Percentiles rank a stretch among this genome's conserved stretches.
phyloP scores from a whole-genome alignment of 2,888 invertebrate genomes.

The Andrena camellia region DNA sequence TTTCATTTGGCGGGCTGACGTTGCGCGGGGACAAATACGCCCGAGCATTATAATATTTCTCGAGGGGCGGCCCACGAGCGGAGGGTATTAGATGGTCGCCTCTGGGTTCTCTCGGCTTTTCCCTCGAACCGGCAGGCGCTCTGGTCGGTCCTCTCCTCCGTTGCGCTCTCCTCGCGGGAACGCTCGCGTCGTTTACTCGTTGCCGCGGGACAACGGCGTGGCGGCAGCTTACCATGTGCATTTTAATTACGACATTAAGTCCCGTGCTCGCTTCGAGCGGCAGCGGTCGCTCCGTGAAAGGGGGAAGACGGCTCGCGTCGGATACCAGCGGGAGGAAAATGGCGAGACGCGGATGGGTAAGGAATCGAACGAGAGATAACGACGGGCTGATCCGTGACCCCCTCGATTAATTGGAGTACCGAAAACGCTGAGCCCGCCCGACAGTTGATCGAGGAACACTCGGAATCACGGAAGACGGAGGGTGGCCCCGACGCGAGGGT shows the following conservation, averaged over 20 bases:
- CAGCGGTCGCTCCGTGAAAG: conserved; percentile 45
- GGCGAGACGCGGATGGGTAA: conserved; percentile 15
- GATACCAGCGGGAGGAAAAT: conserved; percentile 34
- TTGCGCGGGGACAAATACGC: conserved; percentile 62
- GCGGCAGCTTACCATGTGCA: conserved; percentile 79
- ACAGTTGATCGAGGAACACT: conserved; percentile 4
- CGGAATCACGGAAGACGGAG: background rate
- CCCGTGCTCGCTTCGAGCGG: conserved; percentile 69
- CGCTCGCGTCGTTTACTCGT: conserved; percentile 71
- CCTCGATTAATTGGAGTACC: conserved; percentile 28
- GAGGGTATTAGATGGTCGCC: conserved; percentile 53
- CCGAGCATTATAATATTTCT: conserved; percentile 70
- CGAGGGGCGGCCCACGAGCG: conserved; percentile 44
- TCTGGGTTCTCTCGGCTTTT: conserved; percentile 43
- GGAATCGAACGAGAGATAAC: conserved; percentile 19
- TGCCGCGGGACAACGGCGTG: conserved; percentile 74
- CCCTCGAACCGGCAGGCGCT: conserved; percentile 56
- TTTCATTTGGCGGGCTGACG: conserved; percentile 25
- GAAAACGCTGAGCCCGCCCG: conserved; percentile 19
- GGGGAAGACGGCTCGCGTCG: conserved; percentile 19
- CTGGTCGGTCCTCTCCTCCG: conserved; percentile 30
- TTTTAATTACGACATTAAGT: conserved; percentile 82
- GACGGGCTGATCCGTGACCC: background rate
- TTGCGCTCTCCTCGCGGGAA: conserved; percentile 34
- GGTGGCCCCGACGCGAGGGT: background rate